Evolutionary conservation across 2,113 vertebrate species (phyloP).

Genomic region (Chionodraco myersi): DNA sequence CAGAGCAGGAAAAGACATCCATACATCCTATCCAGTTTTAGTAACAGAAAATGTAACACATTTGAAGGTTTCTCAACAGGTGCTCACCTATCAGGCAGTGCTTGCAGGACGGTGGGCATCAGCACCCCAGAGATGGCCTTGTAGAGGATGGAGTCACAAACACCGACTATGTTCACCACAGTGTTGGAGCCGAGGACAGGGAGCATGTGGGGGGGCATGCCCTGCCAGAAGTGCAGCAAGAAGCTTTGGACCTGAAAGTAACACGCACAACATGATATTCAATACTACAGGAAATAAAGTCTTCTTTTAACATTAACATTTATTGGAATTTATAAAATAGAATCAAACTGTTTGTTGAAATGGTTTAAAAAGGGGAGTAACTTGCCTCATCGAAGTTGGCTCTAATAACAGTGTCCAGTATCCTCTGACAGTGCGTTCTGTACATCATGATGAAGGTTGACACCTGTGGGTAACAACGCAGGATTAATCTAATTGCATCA

Average conservation of each 20-base stretch:
- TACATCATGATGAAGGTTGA: conserved; percentile 99
- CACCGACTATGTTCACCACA: conserved; percentile 97
- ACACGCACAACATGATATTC: conserved; percentile 1
- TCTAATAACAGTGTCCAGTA: conserved; percentile 98
- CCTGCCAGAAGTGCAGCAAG: conserved; percentile 99
- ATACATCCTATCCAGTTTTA: background rate
- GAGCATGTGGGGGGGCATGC: conserved; percentile 99
- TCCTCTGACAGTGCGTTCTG: conserved; percentile 99
- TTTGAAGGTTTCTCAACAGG: background rate
- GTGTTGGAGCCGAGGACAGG: conserved; percentile 94
- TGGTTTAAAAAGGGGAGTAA: conserved; percentile 24
- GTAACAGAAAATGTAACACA: background rate
- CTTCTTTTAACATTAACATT: background rate
- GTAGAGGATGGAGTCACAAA: conserved; percentile 99
- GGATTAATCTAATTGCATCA: conserved; percentile 52
- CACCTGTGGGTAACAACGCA: conserved; percentile 83
- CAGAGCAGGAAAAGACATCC: background rate
- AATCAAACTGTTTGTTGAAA: background rate
- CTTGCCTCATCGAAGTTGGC: conserved; percentile 99
- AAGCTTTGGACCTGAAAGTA: conserved; percentile 95
- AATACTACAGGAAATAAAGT: conserved; percentile 1
- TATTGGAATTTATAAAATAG: background rate
- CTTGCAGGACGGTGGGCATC: conserved; percentile 98
- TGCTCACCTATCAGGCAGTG: conserved; percentile 95
- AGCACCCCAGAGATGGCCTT: conserved; percentile 99